Conservation (phyloP, 2,888 invertebrate genomes). For the Brachypterus glaber region DNA sequence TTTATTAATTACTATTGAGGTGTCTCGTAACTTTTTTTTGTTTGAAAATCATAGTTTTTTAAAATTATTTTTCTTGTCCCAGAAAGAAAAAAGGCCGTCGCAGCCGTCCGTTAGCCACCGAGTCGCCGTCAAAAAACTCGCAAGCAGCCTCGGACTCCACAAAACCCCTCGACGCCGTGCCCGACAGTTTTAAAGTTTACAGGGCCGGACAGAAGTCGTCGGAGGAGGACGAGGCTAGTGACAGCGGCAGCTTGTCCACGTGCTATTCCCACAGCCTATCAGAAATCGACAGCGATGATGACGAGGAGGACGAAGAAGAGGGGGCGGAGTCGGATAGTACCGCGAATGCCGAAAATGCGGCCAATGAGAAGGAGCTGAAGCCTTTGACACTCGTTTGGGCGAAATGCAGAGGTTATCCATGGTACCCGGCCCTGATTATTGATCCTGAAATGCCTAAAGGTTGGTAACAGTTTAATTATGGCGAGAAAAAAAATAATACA, state of each 20-base stretch:
- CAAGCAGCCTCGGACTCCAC: conserved; percentile 30
- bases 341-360: conserved; percentile 10
- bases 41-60: too few relatives aligned
- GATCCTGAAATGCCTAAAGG: conserved; percentile 89
- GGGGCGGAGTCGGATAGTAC: not conserved
- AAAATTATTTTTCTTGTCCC: too few relatives aligned
- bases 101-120: conserved; percentile 30
- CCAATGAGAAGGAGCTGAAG: conserved; percentile 47
- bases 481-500: too few relatives aligned
- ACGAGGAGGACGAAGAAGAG: conserved; percentile 13
- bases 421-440: conserved; percentile 95
- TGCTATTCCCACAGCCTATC: conserved; percentile 41
- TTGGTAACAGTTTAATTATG: too few relatives aligned
- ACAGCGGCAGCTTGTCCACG: conserved; percentile 40
- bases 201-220: conserved; percentile 39
- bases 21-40: too few relatives aligned
- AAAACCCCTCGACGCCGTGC: conserved; percentile 25
- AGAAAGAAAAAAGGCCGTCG: conserved; percentile 34
- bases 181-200: conserved; percentile 48
- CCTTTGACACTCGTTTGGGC: conserved; percentile 94
- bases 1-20: too few relatives aligned
- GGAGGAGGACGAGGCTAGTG: conserved; percentile 37
- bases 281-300: conserved; percentile 38
- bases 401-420: conserved; percentile 91
- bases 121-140: too few relatives aligned